These are phyloP conservation scores for Chrysomallon squamiferum DNA, from an alignment of 1,140 invertebrate genomes.

Conservation along the genomic window DNA sequence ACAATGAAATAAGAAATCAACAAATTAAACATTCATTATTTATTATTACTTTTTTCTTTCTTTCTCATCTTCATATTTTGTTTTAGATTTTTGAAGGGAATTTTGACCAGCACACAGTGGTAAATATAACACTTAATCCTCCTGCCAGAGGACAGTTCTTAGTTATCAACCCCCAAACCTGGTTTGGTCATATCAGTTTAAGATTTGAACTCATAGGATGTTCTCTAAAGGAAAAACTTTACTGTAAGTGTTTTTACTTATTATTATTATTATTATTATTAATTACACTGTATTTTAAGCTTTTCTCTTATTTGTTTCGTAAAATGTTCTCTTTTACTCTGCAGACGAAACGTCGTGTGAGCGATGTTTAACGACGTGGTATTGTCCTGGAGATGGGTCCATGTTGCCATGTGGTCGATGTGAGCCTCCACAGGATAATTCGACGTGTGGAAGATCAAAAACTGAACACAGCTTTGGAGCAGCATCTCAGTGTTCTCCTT, in stretches of 20 bases:
- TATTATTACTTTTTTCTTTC: too few relatives aligned
- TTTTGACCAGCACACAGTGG: slow-evolving; percentile 27
- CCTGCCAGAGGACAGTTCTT: slow-evolving; percentile 28
- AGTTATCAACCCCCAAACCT: slow-evolving; percentile 39
- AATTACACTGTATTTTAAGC: not conserved
- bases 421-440: slow-evolving; percentile 27
- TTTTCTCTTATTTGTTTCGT: not conserved
- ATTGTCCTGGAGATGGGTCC: slow-evolving; percentile 39
- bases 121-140: slow-evolving; percentile 29
- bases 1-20: too few relatives aligned
- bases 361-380: slow-evolving; percentile 38
- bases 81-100: slow-evolving; percentile 39
- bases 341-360: slow-evolving; percentile 43
- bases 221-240: slow-evolving; percentile 32
- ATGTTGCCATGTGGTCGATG: slow-evolving; percentile 39
- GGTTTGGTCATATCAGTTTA: slow-evolving; percentile 37
- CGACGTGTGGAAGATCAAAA: slow-evolving; percentile 38
- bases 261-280: not conserved
- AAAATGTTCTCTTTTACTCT: not conserved
- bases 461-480: slow-evolving; percentile 47
- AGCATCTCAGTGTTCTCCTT: slow-evolving; percentile 32
- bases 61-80: too few relatives aligned
- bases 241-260: slow-evolving; percentile 35
- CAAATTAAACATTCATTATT: too few relatives aligned
- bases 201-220: slow-evolving; percentile 47